Percentiles rank a stretch among this genome's conserved stretches.
These are phyloP conservation scores for Chauna torquata DNA, from an alignment of 2,113 vertebrate species.

Conservation along the genomic window DNA sequence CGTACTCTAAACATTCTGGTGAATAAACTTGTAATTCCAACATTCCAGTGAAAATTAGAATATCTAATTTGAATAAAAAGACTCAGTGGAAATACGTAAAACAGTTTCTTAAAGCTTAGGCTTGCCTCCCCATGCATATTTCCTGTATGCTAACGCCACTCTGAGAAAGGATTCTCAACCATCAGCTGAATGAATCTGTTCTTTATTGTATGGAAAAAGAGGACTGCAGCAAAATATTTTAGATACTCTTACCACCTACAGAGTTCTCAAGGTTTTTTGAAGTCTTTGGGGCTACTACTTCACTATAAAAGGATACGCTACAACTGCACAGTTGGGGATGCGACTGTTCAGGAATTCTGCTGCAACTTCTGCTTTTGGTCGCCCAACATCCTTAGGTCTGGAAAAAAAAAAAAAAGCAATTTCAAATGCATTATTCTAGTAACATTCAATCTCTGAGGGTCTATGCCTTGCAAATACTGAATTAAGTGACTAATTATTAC, in stretches of 20 bases:
- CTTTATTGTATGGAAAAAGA: neutral
- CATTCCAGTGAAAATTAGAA: neutral
- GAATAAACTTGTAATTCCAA: neutral
- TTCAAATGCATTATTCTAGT: neutral
- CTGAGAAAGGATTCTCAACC: neutral
- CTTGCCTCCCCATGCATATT: neutral
- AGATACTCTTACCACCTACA: conserved; percentile 12
- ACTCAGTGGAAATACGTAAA: neutral
- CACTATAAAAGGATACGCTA: conserved; percentile 89
- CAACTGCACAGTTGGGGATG: conserved; percentile 88
- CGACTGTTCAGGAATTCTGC: conserved; percentile 93
- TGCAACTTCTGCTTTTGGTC: conserved; percentile 95
- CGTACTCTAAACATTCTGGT: neutral
- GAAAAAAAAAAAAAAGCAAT: conserved; percentile 21
- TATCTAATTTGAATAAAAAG: neutral
- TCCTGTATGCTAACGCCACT: neutral
- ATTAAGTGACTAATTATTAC: neutral
- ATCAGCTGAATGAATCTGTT: neutral
- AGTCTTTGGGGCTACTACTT: neutral
- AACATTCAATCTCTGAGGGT: neutral
- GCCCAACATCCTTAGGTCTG: conserved; percentile 93
- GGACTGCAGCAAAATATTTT: conserved; percentile 16
- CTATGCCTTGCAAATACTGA: accelerated
- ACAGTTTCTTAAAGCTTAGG: neutral
- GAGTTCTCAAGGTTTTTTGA: neutral